These are phyloP conservation scores for Eupithecia exiguata DNA, from an alignment of 2,888 invertebrate species.

Conservation along the genomic window DNA sequence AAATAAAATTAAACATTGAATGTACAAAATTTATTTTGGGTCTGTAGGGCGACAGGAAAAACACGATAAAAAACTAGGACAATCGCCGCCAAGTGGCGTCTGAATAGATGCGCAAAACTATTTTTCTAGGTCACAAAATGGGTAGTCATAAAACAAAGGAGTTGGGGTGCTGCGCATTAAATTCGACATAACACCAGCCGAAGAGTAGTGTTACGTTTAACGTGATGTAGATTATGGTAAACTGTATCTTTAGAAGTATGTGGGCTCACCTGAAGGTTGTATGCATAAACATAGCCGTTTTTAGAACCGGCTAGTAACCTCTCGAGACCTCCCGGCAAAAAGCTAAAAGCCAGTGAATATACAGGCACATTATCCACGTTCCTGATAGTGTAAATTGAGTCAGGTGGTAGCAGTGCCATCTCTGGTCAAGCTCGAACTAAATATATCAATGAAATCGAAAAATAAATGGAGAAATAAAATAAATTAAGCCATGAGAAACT, in stretches of 20 bases:
- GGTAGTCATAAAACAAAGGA: slow-evolving; percentile 71
- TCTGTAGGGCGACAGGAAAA: not conserved
- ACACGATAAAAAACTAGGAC: slow-evolving; percentile 16
- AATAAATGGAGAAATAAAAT: slow-evolving; percentile 77
- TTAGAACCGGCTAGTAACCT: slow-evolving; percentile 89
- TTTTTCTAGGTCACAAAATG: slow-evolving; percentile 73
- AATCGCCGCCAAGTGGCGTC: slow-evolving; percentile 6
- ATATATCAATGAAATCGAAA: slow-evolving; percentile 71
- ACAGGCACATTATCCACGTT: slow-evolving; percentile 88
- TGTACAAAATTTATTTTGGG: not conserved
- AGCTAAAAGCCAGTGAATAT: slow-evolving; percentile 88
- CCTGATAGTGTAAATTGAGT: slow-evolving; percentile 89
- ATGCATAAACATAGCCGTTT: slow-evolving; percentile 89
- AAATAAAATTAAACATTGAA: not conserved
- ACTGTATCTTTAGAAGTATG: slow-evolving; percentile 59
- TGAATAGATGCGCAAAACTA: slow-evolving; percentile 39
- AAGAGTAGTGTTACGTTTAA: slow-evolving; percentile 49
- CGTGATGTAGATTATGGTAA: slow-evolving; percentile 44
- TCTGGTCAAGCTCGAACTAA: slow-evolving; percentile 80
- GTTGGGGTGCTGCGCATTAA: slow-evolving; percentile 51
- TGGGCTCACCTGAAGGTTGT: slow-evolving; percentile 89
- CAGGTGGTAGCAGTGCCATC: slow-evolving; percentile 90
- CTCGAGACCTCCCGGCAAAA: slow-evolving; percentile 83
- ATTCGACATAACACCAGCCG: slow-evolving; percentile 47
- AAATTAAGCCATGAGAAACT: slow-evolving; percentile 82